A percentile compares a stretch with the other conserved stretches of the same genome.
phyloP scores from a whole-genome alignment of 2,113 vertebrate genomes.

The Stigmatopora argus region DNA sequence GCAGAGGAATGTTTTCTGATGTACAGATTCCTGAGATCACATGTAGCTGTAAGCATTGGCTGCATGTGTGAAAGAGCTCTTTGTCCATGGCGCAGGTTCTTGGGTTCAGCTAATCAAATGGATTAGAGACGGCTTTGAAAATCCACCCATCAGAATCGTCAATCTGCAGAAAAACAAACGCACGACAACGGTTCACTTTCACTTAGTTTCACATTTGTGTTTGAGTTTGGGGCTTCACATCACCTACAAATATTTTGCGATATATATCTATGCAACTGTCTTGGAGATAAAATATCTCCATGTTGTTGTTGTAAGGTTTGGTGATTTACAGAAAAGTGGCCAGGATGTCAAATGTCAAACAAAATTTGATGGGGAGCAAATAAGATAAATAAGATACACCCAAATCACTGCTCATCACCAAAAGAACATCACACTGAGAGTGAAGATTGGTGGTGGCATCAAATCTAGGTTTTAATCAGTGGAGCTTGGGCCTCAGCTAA shows the following conservation, averaged over 20 bases:
- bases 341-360: no score
- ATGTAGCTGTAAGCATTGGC: constrained; percentile 62
- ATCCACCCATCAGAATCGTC: constrained; percentile 51
- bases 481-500: neutral
- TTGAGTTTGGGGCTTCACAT: constrained; percentile 37
- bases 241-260: neutral
- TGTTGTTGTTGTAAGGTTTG: neutral
- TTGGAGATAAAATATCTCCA: neutral
- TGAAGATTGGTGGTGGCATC: neutral
- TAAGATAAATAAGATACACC: neutral
- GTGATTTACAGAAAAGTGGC: neutral
- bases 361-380: no score
- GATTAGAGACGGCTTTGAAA: constrained; percentile 71
- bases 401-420: neutral
- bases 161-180: constrained; percentile 64
- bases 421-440: neutral
- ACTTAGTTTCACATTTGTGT: constrained; percentile 39
- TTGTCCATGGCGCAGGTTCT: constrained; percentile 63
- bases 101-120: constrained; percentile 72
- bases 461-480: neutral
- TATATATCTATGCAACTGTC: no score
- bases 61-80: constrained; percentile 68
- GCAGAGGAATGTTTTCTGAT: constrained; percentile 57
- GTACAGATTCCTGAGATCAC: constrained; percentile 66
- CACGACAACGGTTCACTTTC: constrained; percentile 34